These are phyloP conservation scores for Varanus komodoensis DNA, from an alignment of 2,113 vertebrate genomes.

Conservation along the genomic window DNA sequence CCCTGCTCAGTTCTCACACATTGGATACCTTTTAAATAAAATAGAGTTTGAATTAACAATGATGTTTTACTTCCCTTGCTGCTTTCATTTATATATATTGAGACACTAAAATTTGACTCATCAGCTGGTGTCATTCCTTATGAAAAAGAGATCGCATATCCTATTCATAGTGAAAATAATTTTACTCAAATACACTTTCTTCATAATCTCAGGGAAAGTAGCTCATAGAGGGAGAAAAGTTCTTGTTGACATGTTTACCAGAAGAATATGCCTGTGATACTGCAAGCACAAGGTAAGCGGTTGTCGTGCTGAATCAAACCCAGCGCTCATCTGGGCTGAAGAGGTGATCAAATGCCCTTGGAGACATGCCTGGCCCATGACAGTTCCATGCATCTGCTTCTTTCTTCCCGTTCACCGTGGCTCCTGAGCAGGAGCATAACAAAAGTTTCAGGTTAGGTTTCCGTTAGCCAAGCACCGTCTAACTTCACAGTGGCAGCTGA, in stretches of 20 bases:
- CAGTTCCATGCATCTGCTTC: neutral
- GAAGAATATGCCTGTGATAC: accelerated
- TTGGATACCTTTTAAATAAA: conserved; percentile 4
- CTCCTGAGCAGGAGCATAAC: neutral
- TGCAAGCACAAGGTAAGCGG: neutral
- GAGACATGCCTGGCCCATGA: neutral
- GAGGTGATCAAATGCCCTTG: neutral
- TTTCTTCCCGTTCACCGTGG: neutral
- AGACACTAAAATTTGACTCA: conserved; percentile 56
- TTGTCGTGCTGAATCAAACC: neutral
- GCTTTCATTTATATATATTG: conserved; percentile 55
- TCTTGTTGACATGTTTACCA: accelerated
- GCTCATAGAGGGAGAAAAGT: neutral
- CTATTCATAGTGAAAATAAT: conserved; percentile 38
- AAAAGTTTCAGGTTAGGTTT: neutral
- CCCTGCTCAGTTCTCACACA: conserved; percentile 34
- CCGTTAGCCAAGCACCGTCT: neutral
- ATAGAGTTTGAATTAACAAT: conserved; percentile 3
- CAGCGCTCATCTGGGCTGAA: accelerated
- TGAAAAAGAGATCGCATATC: conserved; percentile 45
- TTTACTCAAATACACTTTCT: conserved; percentile 55
- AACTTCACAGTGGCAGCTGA: neutral
- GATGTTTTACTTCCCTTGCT: neutral
- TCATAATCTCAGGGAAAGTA: conserved; percentile 55
- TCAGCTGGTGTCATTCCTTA: conserved; percentile 49